A percentile compares a stretch with the other conserved stretches of the same genome.
Conservation (phyloP, 2,888 invertebrate species). For the Sicus ferrugineus region DNA sequence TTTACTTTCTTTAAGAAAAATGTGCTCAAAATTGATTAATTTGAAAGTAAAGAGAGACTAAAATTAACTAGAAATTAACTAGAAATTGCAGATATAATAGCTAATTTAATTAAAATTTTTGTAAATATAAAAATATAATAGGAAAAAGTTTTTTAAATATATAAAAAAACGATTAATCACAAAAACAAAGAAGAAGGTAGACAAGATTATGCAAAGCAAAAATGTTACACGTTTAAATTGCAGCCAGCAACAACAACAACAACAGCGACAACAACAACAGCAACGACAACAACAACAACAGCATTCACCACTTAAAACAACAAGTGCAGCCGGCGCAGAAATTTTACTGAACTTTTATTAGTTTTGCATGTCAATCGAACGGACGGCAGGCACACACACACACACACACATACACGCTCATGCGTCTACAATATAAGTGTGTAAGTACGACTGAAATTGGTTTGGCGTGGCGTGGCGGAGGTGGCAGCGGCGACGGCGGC, state of each 20-base stretch:
- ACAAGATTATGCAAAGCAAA: background rate
- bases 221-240: no score
- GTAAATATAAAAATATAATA: background rate
- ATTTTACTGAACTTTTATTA: background rate
- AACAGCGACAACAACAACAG: background rate
- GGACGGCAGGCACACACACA: slow-evolving; percentile 11
- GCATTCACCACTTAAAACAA: no score
- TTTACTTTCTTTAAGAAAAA: no score
- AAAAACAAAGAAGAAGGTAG: background rate
- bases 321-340: slow-evolving; percentile 3
- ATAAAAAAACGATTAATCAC: background rate
- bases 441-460: background rate
- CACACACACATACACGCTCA: background rate
- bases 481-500: slow-evolving; percentile 26
- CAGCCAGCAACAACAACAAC: background rate
- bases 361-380: background rate
- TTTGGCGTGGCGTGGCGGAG: background rate
- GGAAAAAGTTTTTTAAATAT: background rate
- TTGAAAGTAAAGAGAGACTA: no score
- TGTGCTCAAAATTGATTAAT: no score
- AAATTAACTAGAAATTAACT: no score
- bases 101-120: background rate
- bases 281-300: slow-evolving; percentile 11
- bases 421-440: background rate
- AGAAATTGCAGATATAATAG: no score